Conservation (phyloP, 1,140 invertebrate genomes). For the Ctenoplectra terminalis region DNA sequence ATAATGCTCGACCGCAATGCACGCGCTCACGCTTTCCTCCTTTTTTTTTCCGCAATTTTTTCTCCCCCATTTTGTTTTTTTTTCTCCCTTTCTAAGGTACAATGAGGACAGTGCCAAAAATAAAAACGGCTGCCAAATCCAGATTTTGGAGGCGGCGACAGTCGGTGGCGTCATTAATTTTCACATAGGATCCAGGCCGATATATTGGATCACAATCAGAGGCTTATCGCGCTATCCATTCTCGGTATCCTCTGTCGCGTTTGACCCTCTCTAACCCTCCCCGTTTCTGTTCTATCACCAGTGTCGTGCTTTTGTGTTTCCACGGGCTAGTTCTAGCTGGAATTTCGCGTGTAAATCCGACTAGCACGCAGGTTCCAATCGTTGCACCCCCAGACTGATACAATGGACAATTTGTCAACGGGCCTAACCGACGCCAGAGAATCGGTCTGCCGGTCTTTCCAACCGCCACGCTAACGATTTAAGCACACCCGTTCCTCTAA, state of each 20-base stretch:
- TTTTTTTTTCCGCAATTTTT: neutral
- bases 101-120: no score
- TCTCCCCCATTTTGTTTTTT: neutral
- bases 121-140: neutral
- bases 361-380: slow-evolving; percentile 64
- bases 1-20: neutral
- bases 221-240: slow-evolving; percentile 63
- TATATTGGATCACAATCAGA: slow-evolving; percentile 56
- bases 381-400: slow-evolving; percentile 58
- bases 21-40: neutral
- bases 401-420: slow-evolving; percentile 72
- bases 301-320: slow-evolving; percentile 59
- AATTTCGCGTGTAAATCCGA: slow-evolving; percentile 68
- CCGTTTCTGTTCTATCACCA: slow-evolving; percentile 42
- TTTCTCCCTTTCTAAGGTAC: neutral
- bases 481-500: slow-evolving; percentile 22
- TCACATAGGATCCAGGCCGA: slow-evolving; percentile 40
- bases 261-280: slow-evolving; percentile 27
- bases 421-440: slow-evolving; percentile 63
- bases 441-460: slow-evolving; percentile 54
- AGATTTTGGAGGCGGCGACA: slow-evolving; percentile 9
- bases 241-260: slow-evolving; percentile 52
- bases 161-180: slow-evolving; percentile 51
- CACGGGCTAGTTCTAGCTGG: slow-evolving; percentile 46
- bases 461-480: slow-evolving; percentile 41